These are phyloP conservation scores for Drosophila tsacasi DNA, from an alignment of 1,140 invertebrate genomes.

Conservation along the genomic window DNA sequence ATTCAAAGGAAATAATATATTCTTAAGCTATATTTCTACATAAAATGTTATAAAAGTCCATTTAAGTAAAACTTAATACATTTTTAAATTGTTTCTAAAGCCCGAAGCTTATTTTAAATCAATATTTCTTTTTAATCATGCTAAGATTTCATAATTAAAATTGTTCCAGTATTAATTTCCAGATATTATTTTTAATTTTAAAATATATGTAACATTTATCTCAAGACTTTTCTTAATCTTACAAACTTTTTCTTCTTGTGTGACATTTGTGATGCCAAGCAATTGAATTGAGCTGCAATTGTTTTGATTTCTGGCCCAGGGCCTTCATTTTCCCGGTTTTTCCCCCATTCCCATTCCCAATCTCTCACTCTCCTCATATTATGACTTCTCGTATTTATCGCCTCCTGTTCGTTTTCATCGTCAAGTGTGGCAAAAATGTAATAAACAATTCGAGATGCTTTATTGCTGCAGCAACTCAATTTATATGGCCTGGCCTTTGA, in stretches of 20 bases:
- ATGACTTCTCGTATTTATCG: slow-evolving; percentile 68
- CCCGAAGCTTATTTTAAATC: background rate
- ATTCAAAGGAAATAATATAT: background rate
- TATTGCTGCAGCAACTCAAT: slow-evolving; percentile 77
- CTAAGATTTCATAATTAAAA: background rate
- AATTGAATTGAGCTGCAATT: slow-evolving; percentile 83
- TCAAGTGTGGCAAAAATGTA: slow-evolving; percentile 80
- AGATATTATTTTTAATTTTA: no score
- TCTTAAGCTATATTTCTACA: background rate
- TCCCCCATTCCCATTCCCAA: slow-evolving; percentile 5
- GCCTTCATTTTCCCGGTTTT: slow-evolving; percentile 41
- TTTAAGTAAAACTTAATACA: background rate
- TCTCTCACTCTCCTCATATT: slow-evolving; percentile 18
- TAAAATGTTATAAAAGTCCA: background rate
- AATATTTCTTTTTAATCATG: background rate
- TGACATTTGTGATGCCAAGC: slow-evolving; percentile 41
- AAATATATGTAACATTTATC: background rate
- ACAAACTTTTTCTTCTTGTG: background rate
- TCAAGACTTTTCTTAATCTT: background rate
- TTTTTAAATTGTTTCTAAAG: background rate
- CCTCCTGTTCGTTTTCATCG: slow-evolving; percentile 47
- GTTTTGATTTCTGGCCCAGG: slow-evolving; percentile 81
- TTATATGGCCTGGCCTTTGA: slow-evolving; percentile 71
- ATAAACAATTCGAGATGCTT: slow-evolving; percentile 78
- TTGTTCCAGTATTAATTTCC: no score